Conservation (phyloP, 2,888 invertebrate genomes). For the Eumerus sabulonum region DNA sequence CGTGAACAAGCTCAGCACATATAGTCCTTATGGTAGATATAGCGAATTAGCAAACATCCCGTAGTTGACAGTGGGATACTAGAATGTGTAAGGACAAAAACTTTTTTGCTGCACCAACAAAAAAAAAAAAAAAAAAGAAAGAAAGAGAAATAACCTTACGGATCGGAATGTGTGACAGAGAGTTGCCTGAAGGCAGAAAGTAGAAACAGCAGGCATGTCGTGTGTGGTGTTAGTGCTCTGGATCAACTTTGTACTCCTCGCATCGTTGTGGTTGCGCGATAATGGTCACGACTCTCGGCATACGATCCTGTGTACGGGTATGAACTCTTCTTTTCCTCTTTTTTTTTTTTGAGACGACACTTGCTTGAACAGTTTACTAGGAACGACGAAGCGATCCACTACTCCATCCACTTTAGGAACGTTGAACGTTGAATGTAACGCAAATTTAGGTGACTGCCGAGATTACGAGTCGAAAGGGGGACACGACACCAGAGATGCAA, state of each 20-base stretch:
- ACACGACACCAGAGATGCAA: slow-evolving; percentile 18
- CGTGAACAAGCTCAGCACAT: no score
- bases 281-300: slow-evolving; percentile 13
- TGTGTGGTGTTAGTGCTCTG: slow-evolving; percentile 34
- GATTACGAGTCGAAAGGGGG: slow-evolving; percentile 40
- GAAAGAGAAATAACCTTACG: slow-evolving; percentile 39
- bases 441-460: slow-evolving; percentile 59
- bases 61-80: slow-evolving; percentile 32
- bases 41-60: slow-evolving; percentile 50
- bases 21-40: neutral
- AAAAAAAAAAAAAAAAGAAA: slow-evolving; percentile 12
- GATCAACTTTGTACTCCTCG: slow-evolving; percentile 34
- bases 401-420: slow-evolving; percentile 26
- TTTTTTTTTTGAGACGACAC: slow-evolving; percentile 44
- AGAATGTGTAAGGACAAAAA: slow-evolving; percentile 56
- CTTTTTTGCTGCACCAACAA: slow-evolving; percentile 17
- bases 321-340: slow-evolving; percentile 4
- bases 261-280: slow-evolving; percentile 38
- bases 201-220: slow-evolving; percentile 20
- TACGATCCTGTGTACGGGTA: neutral
- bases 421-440: slow-evolving; percentile 34
- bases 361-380: slow-evolving; percentile 34
- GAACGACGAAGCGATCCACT: slow-evolving; percentile 26
- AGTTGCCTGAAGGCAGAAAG: slow-evolving; percentile 33
- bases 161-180: slow-evolving; percentile 50